phyloP scores from a whole-genome alignment of 2,113 vertebrate species.

The Bujurquina vittata region DNA sequence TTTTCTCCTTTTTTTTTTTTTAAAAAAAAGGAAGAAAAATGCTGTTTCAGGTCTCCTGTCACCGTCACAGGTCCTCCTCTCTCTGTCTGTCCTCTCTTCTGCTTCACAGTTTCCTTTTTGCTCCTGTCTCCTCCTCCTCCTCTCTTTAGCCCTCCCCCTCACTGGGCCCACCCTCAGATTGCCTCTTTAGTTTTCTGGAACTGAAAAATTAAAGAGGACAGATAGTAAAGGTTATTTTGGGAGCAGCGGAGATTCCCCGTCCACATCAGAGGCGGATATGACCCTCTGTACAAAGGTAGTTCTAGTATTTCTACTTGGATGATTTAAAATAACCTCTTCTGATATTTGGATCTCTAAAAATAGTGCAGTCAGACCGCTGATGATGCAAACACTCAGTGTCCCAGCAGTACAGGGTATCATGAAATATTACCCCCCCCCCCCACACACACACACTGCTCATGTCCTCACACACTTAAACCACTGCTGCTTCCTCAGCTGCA shows the following conservation, averaged over 20 bases:
- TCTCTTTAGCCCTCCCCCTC: slow-evolving; percentile 14
- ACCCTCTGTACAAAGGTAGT: background rate
- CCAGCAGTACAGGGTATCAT: background rate
- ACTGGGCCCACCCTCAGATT: background rate
- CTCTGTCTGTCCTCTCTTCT: slow-evolving; percentile 12
- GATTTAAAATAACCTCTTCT: slow-evolving; percentile 11
- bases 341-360: background rate
- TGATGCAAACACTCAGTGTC: background rate
- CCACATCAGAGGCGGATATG: slow-evolving; percentile 14
- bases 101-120: background rate
- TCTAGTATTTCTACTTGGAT: slow-evolving; percentile 13
- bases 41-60: background rate
- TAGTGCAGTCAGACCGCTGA: background rate
- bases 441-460: background rate
- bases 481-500: slow-evolving; percentile 7
- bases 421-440: background rate
- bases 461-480: slow-evolving; percentile 16
- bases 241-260: background rate
- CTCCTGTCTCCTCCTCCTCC: slow-evolving; percentile 28
- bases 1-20: too few species aligned
- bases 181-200: slow-evolving; percentile 20
- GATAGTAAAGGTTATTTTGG: background rate
- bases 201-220: slow-evolving; percentile 5
- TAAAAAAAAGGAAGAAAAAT: slow-evolving; percentile 29
- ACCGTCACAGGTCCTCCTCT: slow-evolving; percentile 13